Base-by-base conservation (phyloP, 1,140 invertebrate species). In the Platyscapa corneri region DNA sequence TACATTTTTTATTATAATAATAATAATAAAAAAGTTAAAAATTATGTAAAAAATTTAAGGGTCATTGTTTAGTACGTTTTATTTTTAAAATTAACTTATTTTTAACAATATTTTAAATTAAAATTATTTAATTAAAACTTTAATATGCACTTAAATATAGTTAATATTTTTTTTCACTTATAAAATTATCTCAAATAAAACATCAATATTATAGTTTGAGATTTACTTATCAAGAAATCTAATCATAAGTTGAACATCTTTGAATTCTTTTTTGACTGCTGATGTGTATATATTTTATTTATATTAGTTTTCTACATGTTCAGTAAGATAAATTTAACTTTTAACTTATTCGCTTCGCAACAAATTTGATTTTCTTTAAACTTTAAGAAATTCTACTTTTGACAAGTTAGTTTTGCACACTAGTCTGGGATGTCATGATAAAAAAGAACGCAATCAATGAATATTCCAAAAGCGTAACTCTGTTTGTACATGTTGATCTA, bases 301-400 rank as follows among this genome's bases (percentile, higher is more conserved):
- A 12, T 37, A 23, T 72, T 20, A 72, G 34, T 30, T 23, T 72
- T 23, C 67, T 72, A 39, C 34, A 72, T 6, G 34, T 39, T 72
- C 5, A 34, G 20, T 23, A 3, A 72, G 14, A 32, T 72, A 39
- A 18, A 32, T 30, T 49, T 72, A 82, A 82, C 46, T 82, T 32
- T 81, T 72, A 39, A 82, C 67, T 74, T 14, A 49, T 34, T 77
- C 56, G n/a, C 64, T 65, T 20, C n/a, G 37, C 37, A 56, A 76
- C 39, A 77, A 83, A 83, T 83, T 83, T 34, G 70, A 82, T 77
- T 83, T 65, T 65, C 72, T 8, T 72, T 30, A 6, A 82, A 82
- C 42, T 53, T 34, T 46, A 23, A 74, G 46, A 30, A 82, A 39
- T 27, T 23, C 27, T 32, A 32, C 65, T 37, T 70, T 49, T 5